Conservation (phyloP, 1,140 invertebrate genomes). For the Drosophila yakuba region DNA sequence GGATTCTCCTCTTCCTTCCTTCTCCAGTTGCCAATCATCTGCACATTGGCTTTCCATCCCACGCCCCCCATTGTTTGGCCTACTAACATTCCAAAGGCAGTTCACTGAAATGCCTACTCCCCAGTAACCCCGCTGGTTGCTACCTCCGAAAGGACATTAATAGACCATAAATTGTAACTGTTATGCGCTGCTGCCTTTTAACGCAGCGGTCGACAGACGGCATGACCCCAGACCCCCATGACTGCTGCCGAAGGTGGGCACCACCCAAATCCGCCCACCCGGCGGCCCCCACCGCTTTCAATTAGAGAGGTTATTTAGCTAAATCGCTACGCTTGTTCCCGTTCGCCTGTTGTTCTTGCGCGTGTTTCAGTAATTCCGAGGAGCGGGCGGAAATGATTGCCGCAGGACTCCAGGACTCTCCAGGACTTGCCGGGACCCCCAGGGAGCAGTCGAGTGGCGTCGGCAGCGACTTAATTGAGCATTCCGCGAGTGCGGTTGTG, state of each 20-base stretch:
- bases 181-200: constrained; percentile 81
- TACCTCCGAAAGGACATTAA: constrained; percentile 73
- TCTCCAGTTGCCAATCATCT: constrained; percentile 16
- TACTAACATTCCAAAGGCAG: constrained; percentile 26
- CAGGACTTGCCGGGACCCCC: constrained; percentile 31
- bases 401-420: constrained; percentile 8
- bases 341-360: constrained; percentile 6
- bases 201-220: constrained; percentile 70
- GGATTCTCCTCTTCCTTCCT: constrained; percentile 12
- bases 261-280: not conserved
- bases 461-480: constrained; percentile 69
- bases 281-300: constrained; percentile 62
- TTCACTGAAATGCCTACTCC: constrained; percentile 1
- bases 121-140: constrained; percentile 40
- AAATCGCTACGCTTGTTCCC: constrained; percentile 77
- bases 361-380: constrained; percentile 50
- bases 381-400: constrained; percentile 74
- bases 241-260: not conserved
- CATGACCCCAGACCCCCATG: constrained; percentile 62
- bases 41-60: constrained; percentile 14
- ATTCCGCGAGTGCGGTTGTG: constrained; percentile 41
- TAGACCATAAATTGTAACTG: constrained; percentile 83
- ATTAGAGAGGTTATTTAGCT: constrained; percentile 81
- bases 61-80: constrained; percentile 17
- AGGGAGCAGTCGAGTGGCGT: constrained; percentile 42